Percentiles rank a stretch among this genome's conserved stretches.
Evolutionary conservation across 2,797 vertebrate species (phyloP).

Genomic region (Dendrocincla tyrannina): DNA sequence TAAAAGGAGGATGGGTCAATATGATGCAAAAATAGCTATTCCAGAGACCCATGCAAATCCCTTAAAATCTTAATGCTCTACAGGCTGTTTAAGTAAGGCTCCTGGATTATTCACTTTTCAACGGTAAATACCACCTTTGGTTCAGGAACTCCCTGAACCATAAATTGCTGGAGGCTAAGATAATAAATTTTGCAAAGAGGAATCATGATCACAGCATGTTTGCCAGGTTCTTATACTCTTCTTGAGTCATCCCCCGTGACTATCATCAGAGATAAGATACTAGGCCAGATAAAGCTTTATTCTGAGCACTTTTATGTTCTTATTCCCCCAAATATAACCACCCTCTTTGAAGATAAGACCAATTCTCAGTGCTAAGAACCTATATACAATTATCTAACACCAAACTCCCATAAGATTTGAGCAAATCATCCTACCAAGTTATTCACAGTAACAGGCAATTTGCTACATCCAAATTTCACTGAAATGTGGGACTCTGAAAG

Average conservation of each 20-base stretch:
- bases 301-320: neutral
- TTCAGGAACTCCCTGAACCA: conserved; percentile 31
- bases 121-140: conserved; percentile 29
- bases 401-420: neutral
- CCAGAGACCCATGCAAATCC: neutral
- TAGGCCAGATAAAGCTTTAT: neutral
- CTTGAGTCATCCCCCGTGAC: neutral
- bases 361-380: neutral
- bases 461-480: neutral
- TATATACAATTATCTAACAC: neutral
- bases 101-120: conserved; percentile 16
- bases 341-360: neutral
- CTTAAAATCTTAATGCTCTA: neutral
- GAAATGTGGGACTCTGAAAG: neutral
- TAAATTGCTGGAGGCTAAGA: conserved; percentile 44
- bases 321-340: neutral
- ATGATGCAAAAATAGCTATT: neutral
- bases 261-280: neutral
- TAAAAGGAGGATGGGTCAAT: neutral
- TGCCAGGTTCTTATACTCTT: neutral
- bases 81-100: neutral
- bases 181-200: conserved; percentile 42
- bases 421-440: neutral
- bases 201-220: conserved; percentile 8
- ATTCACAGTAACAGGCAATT: neutral